phyloP scores from a whole-genome alignment of 2,113 vertebrate species.

The Eretmochelys imbricata region DNA sequence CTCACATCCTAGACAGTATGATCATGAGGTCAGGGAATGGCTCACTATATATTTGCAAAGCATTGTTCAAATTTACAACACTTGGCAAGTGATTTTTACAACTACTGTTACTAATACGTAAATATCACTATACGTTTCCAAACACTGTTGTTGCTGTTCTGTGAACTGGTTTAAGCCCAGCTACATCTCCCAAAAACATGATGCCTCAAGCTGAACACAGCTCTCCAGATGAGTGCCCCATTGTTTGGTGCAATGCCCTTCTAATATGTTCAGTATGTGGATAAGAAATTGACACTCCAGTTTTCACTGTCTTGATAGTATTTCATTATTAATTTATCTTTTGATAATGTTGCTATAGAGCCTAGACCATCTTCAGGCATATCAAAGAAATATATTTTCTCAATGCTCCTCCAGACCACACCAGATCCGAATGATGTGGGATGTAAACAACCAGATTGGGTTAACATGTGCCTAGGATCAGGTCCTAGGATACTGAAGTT shows the following conservation, averaged over 20 bases:
- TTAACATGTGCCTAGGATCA: not conserved
- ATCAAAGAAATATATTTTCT: not conserved
- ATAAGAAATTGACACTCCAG: not conserved
- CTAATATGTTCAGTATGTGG: fast-evolving
- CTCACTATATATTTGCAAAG: not conserved
- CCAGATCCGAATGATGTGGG: not conserved
- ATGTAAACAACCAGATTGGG: not conserved
- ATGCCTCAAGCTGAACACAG: not conserved
- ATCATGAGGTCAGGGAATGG: not conserved
- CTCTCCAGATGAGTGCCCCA: not conserved
- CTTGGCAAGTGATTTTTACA: not conserved
- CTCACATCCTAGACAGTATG: not conserved
- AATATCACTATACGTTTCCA: not conserved
- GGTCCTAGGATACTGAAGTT: not conserved
- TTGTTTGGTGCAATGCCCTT: not conserved
- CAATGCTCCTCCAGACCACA: not conserved
- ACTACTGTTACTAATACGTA: not conserved
- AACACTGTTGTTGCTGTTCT: not conserved
- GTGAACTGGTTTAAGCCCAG: not conserved
- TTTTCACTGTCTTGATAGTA: not conserved
- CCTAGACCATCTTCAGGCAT: not conserved
- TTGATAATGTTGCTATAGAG: not conserved
- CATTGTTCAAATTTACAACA: not conserved
- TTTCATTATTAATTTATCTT: not conserved
- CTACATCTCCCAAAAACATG: not conserved